A percentile compares a stretch with the other conserved stretches of the same genome.
These are phyloP conservation scores for Charina bottae DNA, from an alignment of 2,113 vertebrate species.

Conservation along the genomic window DNA sequence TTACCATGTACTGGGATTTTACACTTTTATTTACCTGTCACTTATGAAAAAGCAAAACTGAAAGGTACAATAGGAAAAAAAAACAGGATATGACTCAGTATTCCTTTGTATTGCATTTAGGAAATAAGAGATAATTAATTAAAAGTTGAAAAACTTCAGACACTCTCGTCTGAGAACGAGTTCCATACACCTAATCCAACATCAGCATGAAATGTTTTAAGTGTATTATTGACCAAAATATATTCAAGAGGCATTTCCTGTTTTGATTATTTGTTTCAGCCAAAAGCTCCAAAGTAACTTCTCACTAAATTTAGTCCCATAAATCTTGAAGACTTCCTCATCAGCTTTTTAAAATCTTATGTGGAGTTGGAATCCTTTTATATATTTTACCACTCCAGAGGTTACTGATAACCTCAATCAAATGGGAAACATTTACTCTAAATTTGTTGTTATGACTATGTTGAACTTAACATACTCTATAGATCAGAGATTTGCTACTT, in stretches of 20 bases:
- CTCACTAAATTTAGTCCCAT: neutral
- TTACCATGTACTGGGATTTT: slow-evolving; percentile 60
- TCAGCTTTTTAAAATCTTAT: neutral
- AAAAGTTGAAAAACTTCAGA: slow-evolving; percentile 23
- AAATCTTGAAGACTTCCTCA: neutral
- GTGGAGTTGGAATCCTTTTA: neutral
- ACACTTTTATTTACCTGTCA: slow-evolving; percentile 60
- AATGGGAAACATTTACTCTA: neutral
- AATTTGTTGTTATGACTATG: neutral
- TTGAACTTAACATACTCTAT: neutral
- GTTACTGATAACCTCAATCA: neutral
- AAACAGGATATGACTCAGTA: slow-evolving; percentile 65
- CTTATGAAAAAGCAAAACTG: slow-evolving; percentile 31
- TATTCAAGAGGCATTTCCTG: neutral
- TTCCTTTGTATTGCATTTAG: slow-evolving; percentile 50
- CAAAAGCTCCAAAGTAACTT: neutral
- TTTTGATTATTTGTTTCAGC: neutral
- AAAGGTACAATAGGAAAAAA: slow-evolving; percentile 42
- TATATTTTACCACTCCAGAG: neutral
- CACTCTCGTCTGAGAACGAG: slow-evolving; percentile 22
- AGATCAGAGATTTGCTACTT: neutral
- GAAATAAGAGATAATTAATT: slow-evolving; percentile 38
- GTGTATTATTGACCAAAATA: neutral
- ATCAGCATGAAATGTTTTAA: slow-evolving; percentile 8
- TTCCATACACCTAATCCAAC: fast-evolving